Evolutionary conservation across 2,113 vertebrate genomes (phyloP), one percentile per base, ranked within the genome.

Genomic region (Siniperca chuatsi): DNA sequence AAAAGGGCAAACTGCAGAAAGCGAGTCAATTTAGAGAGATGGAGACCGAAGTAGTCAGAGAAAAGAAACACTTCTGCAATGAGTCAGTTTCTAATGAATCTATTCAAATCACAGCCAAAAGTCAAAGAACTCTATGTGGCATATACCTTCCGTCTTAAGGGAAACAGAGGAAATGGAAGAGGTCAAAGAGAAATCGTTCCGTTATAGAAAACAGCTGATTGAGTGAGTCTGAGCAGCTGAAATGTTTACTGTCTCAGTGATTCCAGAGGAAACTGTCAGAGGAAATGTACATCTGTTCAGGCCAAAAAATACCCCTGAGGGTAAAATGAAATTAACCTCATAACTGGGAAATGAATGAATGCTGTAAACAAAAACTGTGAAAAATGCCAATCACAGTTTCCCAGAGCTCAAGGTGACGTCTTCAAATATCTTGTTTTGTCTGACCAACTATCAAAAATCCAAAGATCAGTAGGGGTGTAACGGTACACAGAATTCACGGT

Each of bases 1-100:
- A 75, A 85, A 66, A 78, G 78, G 75, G 61, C 64, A 77, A 70
- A 68, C 78, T 42, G 64, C 50, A 75, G 42, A 85, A 25, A 70
- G n/a, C 23, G 20, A 78, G 33, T 40, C 29, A 10, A 21, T 68
- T 75, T n/a, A 7, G 40, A 44, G 48, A 70, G 66, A 76, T 52
- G 25, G 25, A 55, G 72, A 42, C 40, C 15, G 48, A 40, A 23
- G 44, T 4, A 57, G 44, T 13, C 16, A 33, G 33, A 82, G 6
- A 44, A 64, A 67, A 78, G 40, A 82, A 70, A 67, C 67, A 55
- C 29, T 66, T 44, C 25, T 21, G 64, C 23, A 54, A 2, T 57
- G 46, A 73, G 37, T 40, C 58, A 18, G 48, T 37, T 21, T 58
- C 65, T 52, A 62, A 75, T 67, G 16, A 80, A 67, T 76, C 62